These are phyloP conservation scores for Albula glossodonta DNA, from an alignment of 2,113 vertebrate genomes.

Conservation along the genomic window DNA sequence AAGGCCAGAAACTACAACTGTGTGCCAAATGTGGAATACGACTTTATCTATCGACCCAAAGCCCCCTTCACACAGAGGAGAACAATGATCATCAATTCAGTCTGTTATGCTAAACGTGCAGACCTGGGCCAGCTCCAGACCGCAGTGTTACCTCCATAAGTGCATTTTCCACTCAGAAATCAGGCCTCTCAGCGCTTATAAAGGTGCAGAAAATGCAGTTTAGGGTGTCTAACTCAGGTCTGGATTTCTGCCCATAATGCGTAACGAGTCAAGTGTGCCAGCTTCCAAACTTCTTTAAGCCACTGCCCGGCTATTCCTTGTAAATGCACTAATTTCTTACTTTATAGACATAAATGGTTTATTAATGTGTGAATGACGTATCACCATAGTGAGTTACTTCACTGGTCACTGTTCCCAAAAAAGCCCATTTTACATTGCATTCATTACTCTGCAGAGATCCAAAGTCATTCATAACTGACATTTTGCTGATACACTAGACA, in stretches of 20 bases:
- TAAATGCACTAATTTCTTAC: not conserved
- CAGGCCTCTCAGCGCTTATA: too few species aligned
- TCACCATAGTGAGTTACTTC: not conserved
- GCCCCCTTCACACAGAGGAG: not conserved
- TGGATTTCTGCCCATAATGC: too few species aligned
- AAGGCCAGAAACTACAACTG: not conserved
- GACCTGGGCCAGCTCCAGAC: not conserved
- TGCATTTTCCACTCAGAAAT: too few species aligned
- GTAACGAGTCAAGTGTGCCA: too few species aligned
- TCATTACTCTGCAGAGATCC: not conserved
- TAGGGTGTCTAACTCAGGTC: too few species aligned
- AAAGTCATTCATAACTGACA: not conserved
- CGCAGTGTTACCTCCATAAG: too few species aligned
- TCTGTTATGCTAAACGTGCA: not conserved
- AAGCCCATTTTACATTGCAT: not conserved
- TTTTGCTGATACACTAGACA: not conserved
- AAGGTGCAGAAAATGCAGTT: too few species aligned
- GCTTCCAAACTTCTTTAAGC: too few species aligned
- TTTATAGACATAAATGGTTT: too few species aligned
- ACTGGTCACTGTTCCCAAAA: not conserved
- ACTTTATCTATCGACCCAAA: not conserved
- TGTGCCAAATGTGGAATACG: not conserved
- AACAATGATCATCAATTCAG: not conserved
- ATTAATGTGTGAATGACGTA: not conserved
- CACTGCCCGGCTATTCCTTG: not conserved